Base-by-base conservation (phyloP, 2,113 vertebrate genomes). In the Podilymbus podiceps region DNA sequence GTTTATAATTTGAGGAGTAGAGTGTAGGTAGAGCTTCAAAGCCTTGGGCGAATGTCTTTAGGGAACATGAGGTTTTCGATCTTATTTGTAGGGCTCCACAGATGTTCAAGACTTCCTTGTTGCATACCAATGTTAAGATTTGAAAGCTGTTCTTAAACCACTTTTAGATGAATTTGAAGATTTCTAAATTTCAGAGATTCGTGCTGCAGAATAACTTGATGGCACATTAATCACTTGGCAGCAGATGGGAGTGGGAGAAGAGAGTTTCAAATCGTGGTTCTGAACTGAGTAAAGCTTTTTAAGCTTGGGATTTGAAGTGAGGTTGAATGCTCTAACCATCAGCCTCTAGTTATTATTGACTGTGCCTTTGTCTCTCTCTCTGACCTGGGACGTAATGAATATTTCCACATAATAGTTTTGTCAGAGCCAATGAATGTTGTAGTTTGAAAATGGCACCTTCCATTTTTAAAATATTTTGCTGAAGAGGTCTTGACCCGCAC, bases 201-300 rank as follows among this genome's bases (percentile, higher is more conserved):
- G 60, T 22, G 31, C 78, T 88, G 67, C 50, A 44, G 78, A 67
- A 74, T 96, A 96, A 82, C 44, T 93, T 69, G 89, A 68, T 91
- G 69, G 56, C 84, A 91, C 78, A 82, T 94, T 95, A 96, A 91
- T 96, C 95, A 94, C 95, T 91, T 91, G 58, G 71, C 68, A 94
- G 75, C 93, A 97, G 95, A 96, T 97, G 93, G 95, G 91, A 96
- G 94, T 96, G 95, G 90, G 95, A 90, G 94, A 80, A 66, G 42
- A 38, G 73, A 89, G 46, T 88, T 93, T 82, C 71, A 55, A 77
- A 38, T 80, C 3, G 1, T 79, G 63, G 25, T 94, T 96, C 63
- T 91, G 85, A 96, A 88, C 31, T 33, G n/a, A 96, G 59, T 20
- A 85, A 91, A 78, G 35, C n/a, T 75, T 92, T 72, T 27, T 42